Percentiles rank a stretch among this genome's conserved stretches.
Evolutionary conservation across 2,113 vertebrate genomes (phyloP).

Genomic region (Illadopsis cleaveri): DNA sequence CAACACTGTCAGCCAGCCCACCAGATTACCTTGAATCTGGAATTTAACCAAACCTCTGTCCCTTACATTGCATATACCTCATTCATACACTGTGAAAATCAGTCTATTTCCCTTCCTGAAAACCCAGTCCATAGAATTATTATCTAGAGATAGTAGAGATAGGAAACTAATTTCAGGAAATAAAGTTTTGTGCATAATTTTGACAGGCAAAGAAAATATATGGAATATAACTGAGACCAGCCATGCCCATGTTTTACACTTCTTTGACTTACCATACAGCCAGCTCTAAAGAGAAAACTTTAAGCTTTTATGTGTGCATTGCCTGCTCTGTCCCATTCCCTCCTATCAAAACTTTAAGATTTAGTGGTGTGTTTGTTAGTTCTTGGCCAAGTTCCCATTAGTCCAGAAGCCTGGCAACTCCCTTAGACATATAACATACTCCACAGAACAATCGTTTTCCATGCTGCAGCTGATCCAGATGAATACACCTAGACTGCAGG

Average conservation of each 20-base stretch:
- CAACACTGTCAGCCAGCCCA: background rate
- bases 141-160: background rate
- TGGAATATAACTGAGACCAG: background rate
- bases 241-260: background rate
- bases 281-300: background rate
- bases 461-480: background rate
- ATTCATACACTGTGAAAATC: background rate
- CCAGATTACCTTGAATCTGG: background rate
- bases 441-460: background rate
- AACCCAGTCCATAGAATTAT: background rate
- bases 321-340: background rate
- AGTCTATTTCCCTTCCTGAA: background rate
- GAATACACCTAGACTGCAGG: background rate
- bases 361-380: background rate
- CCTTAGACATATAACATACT: background rate
- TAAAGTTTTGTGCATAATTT: background rate
- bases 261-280: background rate
- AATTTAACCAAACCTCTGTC: background rate
- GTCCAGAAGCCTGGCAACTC: background rate
- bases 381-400: background rate
- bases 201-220: background rate
- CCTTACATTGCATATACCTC: background rate
- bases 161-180: background rate
- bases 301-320: background rate
- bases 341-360: background rate